Base-by-base conservation (phyloP, 2,113 vertebrate species). In the Lasiurus borealis region DNA sequence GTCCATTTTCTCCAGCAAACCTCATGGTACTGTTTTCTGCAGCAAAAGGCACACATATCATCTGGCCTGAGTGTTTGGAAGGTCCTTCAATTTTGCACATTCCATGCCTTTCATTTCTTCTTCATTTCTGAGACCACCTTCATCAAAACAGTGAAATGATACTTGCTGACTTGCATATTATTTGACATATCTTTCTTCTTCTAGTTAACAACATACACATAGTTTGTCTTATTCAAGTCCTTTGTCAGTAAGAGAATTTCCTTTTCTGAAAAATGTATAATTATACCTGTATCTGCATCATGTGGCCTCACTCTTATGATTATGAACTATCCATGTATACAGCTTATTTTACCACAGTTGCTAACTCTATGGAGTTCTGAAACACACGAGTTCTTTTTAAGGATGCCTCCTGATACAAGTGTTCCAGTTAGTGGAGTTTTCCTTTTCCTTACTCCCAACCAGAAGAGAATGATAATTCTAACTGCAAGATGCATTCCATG, bases 391-490 rank as follows among this genome's bases (percentile, higher is more conserved):
- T 86, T 96, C 86, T 68, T 84, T 73, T 71, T 81, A 90, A 90
- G 50, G 18, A 36, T 44, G 59, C 13, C 10, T 50, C 21, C 15
- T 64, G 44, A 88, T 59, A 81, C 29, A 75, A 80, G 25, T 7
- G 46, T 31, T 76, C 6, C 14, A 31, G 48, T 71, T 48, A 52
- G 29, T 71, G 10, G 29, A 25, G 9, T 36, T 94, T 84, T 93
- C 16, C 48, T 89, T 36, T 93, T 86, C 10, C 10, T 94, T 8
- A 78, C 0, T 69, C 34, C 23, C 36, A 62, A 11, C 95, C 62
- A 88, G n/a, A 31, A 66, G 54, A 85, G 66, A 76, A 66, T 82
- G 88, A 19, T 88, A n/a, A 76, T 92, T 95, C 5, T 83, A 83
- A 76, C 57, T 9, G 44, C 10, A 54, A 90, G 21, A 34, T 62